Evolutionary conservation across 2,888 invertebrate species (phyloP).

Genomic region (Ctenicera cuprea): DNA sequence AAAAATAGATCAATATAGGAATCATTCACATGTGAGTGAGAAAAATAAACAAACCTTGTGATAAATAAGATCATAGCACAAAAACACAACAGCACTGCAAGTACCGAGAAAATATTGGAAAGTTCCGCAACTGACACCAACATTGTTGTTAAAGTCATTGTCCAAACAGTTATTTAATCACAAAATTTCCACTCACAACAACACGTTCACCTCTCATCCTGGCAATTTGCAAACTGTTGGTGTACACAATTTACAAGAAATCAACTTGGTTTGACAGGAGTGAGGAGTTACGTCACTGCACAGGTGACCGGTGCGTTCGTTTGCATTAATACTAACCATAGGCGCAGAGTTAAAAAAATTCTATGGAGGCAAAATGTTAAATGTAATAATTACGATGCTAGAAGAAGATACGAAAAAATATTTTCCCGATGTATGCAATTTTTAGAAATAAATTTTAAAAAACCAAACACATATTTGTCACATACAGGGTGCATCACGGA

Average conservation of each 20-base stretch:
- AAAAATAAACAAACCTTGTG: slow-evolving; percentile 75
- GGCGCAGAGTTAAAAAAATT: too few relatives aligned
- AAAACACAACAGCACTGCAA: slow-evolving; percentile 83
- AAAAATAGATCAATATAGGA: slow-evolving; percentile 60
- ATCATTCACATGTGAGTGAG: neutral
- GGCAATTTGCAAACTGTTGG: slow-evolving; percentile 49
- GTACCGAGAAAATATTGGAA: slow-evolving; percentile 85
- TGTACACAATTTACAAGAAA: neutral
- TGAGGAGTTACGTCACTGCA: slow-evolving; percentile 25
- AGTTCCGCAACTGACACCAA: slow-evolving; percentile 83
- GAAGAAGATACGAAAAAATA: too few relatives aligned
- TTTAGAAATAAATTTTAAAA: too few relatives aligned
- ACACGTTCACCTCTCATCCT: slow-evolving; percentile 49
- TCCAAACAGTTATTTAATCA: slow-evolving; percentile 48
- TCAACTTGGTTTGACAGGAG: slow-evolving; percentile 46
- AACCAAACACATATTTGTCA: too few relatives aligned
- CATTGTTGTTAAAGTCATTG: slow-evolving; percentile 75
- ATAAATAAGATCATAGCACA: slow-evolving; percentile 85
- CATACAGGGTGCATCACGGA: too few relatives aligned
- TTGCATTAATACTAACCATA: too few relatives aligned
- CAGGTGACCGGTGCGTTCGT: slow-evolving; percentile 14
- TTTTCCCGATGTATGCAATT: too few relatives aligned
- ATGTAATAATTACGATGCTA: too few relatives aligned
- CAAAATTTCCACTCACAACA: slow-evolving; percentile 48
- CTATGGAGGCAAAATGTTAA: too few relatives aligned